A percentile compares a stretch with the other conserved stretches of the same genome.
These are phyloP conservation scores for Heliconius congener DNA, from an alignment of 1,140 invertebrate genomes.

Conservation along the genomic window DNA sequence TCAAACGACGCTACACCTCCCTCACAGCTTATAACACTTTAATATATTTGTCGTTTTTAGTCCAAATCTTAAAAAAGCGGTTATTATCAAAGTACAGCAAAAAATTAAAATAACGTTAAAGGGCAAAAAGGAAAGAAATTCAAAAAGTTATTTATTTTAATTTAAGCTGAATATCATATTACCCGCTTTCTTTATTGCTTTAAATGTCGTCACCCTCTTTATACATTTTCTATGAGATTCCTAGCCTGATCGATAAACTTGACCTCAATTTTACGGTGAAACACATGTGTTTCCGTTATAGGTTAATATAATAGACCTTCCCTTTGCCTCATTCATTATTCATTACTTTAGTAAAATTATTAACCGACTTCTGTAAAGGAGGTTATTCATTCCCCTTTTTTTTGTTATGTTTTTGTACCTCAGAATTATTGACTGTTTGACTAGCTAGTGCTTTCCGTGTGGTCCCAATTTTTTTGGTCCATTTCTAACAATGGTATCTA, in stretches of 20 bases:
- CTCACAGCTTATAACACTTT: too few species aligned
- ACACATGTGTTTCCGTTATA: constrained; percentile 1
- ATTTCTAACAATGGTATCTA: too few species aligned
- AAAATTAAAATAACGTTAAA: too few species aligned
- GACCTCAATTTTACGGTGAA: neutral
- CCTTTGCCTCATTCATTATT: constrained; percentile 12
- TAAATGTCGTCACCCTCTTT: neutral
- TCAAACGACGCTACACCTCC: too few species aligned
- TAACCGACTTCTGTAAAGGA: too few species aligned
- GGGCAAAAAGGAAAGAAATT: neutral
- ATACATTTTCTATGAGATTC: neutral
- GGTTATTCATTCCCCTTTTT: too few species aligned
- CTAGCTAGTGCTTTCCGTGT: too few species aligned
- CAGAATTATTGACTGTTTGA: too few species aligned
- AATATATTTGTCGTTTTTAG: neutral
- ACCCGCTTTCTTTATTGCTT: neutral
- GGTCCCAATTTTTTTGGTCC: too few species aligned
- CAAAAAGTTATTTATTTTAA: neutral
- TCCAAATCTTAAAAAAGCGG: neutral
- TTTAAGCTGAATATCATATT: neutral
- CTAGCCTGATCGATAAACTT: neutral
- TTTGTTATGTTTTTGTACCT: too few species aligned
- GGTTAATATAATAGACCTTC: constrained; percentile 1
- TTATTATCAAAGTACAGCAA: neutral
- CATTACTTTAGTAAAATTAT: neutral